Evolutionary conservation across 2,888 invertebrate species (phyloP).

Genomic region (Leucophenga montana): DNA sequence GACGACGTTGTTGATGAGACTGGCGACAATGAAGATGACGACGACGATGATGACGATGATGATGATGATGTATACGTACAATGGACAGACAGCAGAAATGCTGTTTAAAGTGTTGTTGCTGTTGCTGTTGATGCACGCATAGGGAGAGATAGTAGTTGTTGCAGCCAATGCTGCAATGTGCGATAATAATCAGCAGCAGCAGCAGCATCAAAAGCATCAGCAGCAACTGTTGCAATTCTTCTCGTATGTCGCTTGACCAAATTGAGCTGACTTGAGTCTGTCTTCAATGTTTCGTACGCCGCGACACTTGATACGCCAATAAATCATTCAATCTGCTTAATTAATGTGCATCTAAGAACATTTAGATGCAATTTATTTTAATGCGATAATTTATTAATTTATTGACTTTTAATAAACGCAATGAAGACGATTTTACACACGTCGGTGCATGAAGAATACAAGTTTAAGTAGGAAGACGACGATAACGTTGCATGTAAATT

Average conservation of each 20-base stretch:
- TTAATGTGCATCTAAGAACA: constrained; percentile 74
- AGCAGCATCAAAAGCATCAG: background rate
- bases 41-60: constrained; percentile 12
- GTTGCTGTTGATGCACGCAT: constrained; percentile 14
- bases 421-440: constrained; percentile 29
- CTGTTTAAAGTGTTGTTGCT: background rate
- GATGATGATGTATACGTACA: constrained; percentile 34
- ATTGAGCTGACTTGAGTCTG: background rate
- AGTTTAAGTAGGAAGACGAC: too few relatives aligned
- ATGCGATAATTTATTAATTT: constrained; percentile 74
- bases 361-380: constrained; percentile 74
- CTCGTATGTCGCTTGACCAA: constrained; percentile 5
- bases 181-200: constrained; percentile 58
- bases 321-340: constrained; percentile 74
- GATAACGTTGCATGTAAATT: background rate
- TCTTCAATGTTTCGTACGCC: background rate
- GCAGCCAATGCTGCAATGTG: constrained; percentile 30
- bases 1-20: constrained; percentile 16
- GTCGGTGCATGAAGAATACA: background rate
- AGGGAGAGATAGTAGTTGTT: constrained; percentile 19
- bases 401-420: constrained; percentile 71
- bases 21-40: constrained; percentile 16
- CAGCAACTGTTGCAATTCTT: constrained; percentile 16
- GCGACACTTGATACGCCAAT: constrained; percentile 72
- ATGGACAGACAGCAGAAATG: constrained; percentile 42